phyloP scores from a whole-genome alignment of 2,113 vertebrate genomes.

The Anguilla japonica region DNA sequence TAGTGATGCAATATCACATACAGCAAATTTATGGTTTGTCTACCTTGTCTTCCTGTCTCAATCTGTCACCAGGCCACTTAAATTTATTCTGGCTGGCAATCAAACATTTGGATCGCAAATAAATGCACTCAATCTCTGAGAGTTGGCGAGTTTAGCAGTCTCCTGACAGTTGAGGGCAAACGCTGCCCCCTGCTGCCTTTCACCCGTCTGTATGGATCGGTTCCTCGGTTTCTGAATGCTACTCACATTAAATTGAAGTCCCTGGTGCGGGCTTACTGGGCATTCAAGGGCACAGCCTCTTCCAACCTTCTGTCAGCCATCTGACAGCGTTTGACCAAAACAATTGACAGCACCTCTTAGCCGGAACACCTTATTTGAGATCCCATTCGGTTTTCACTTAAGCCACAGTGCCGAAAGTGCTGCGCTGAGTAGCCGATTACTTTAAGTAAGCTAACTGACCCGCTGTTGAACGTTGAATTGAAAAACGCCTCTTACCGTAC shows the following conservation, averaged over 20 bases:
- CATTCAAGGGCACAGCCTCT: neutral
- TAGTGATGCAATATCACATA: neutral
- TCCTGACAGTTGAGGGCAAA: no score
- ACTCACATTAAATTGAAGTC: neutral
- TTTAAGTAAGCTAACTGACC: no score
- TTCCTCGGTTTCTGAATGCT: neutral
- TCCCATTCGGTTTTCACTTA: neutral
- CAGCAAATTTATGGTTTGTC: neutral
- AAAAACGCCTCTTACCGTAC: neutral
- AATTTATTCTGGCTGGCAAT: neutral
- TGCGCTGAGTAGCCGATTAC: neutral
- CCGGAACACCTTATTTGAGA: neutral
- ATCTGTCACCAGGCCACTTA: no score
- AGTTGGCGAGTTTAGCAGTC: no score
- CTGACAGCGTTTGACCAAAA: neutral
- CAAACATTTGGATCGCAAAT: neutral
- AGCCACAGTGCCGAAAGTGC: neutral
- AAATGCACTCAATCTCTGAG: no score
- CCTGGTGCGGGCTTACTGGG: no score
- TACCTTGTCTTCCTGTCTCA: no score
- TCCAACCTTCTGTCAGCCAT: neutral
- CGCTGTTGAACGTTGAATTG: neutral
- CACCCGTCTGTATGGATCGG: neutral
- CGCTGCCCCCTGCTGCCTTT: neutral
- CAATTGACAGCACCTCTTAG: neutral